Evolutionary conservation across 2,888 invertebrate genomes (phyloP).

Genomic region (Limenitis arthemis): DNA sequence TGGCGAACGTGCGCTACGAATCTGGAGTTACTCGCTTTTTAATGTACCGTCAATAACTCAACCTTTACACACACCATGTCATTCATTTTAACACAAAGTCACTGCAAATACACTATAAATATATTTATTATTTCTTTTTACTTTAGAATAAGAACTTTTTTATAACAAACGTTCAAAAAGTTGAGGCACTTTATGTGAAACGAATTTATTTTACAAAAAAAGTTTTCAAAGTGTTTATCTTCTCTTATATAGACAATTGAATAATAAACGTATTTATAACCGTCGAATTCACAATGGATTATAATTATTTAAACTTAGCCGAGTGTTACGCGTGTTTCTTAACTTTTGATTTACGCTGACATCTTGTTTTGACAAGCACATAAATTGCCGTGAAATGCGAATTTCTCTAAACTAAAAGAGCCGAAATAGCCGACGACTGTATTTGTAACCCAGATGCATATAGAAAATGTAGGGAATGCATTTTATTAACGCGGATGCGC

Average conservation of each 20-base stretch:
- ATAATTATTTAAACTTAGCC: slow-evolving; percentile 1
- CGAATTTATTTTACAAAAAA: neutral
- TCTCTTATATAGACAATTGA: neutral
- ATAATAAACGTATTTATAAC: neutral
- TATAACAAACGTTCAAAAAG: no score
- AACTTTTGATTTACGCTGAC: slow-evolving; percentile 2
- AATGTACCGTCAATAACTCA: slow-evolving; percentile 16
- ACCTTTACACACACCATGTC: slow-evolving; percentile 4
- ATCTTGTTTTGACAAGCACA: slow-evolving; percentile 7
- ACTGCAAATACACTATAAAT: neutral
- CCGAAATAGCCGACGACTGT: neutral
- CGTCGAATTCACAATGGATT: neutral
- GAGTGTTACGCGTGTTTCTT: neutral
- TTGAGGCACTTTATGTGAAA: no score
- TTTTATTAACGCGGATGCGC: slow-evolving; percentile 51
- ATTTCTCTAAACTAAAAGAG: slow-evolving; percentile 8
- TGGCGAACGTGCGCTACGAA: slow-evolving; percentile 45
- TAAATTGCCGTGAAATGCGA: slow-evolving; percentile 5
- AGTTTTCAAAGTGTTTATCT: neutral
- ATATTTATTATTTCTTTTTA: no score
- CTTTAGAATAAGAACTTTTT: no score
- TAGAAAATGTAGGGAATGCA: slow-evolving; percentile 57
- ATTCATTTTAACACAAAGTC: slow-evolving; percentile 2
- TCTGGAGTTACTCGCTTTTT: slow-evolving; percentile 30
- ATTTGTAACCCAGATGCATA: slow-evolving; percentile 33